Conservation (phyloP, 1,140 invertebrate genomes). For the Psix sp. region DNA sequence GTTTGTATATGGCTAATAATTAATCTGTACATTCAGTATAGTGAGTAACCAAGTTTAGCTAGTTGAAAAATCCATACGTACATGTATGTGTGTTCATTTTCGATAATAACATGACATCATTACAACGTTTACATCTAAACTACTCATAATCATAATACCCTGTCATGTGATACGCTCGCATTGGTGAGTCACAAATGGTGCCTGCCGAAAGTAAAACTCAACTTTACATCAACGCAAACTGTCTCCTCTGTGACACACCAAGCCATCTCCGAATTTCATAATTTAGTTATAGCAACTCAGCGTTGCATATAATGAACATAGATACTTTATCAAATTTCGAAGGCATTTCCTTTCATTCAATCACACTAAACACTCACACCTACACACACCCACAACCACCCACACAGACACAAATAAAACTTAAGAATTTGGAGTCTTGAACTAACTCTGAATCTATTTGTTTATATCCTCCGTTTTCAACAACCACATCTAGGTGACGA, state of each 20-base stretch:
- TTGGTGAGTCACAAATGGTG: slow-evolving; percentile 10
- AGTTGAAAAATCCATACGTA: slow-evolving; percentile 47
- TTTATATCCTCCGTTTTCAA: slow-evolving; percentile 73
- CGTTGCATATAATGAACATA: too few relatives aligned
- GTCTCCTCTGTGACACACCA: slow-evolving; percentile 1
- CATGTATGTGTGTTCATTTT: slow-evolving; percentile 59
- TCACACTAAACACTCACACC: slow-evolving; percentile 16
- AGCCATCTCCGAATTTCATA: too few relatives aligned
- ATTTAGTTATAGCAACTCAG: too few relatives aligned
- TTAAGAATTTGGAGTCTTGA: slow-evolving; percentile 54
- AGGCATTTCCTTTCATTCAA: slow-evolving; percentile 13
- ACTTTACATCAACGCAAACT: slow-evolving; percentile 12
- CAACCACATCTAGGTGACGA: slow-evolving; percentile 74
- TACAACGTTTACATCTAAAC: slow-evolving; percentile 51
- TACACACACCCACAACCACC: slow-evolving; percentile 9
- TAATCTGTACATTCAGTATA: slow-evolving; percentile 41
- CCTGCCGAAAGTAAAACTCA: slow-evolving; percentile 10
- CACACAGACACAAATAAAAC: slow-evolving; percentile 14
- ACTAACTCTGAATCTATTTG: slow-evolving; percentile 75
- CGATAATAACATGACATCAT: slow-evolving; percentile 46
- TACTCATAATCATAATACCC: slow-evolving; percentile 28
- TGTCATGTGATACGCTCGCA: slow-evolving; percentile 10
- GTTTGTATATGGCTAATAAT: slow-evolving; percentile 54
- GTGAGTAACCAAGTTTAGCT: slow-evolving; percentile 42
- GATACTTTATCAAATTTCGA: too few relatives aligned